Conservation (phyloP, 92 coral and sea anemone species). For the Epizoanthus scotinus region DNA sequence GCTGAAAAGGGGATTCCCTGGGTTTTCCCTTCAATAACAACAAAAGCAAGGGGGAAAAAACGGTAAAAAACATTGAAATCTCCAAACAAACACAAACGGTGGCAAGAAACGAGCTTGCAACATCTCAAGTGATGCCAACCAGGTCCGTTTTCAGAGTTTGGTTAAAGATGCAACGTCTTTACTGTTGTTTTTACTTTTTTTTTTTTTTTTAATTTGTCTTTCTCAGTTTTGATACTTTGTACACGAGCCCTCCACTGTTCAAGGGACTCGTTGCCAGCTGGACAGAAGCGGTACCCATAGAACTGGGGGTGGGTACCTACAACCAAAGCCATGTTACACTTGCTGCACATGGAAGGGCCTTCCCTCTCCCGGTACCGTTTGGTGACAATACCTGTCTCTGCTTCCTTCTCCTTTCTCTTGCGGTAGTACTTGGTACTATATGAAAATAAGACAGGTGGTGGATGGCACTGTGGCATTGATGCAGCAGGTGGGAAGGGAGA, state of each 20-base stretch:
- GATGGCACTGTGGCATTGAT: neutral
- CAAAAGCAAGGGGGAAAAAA: too few species aligned
- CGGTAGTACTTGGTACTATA: neutral
- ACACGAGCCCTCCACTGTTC: constrained; percentile 2
- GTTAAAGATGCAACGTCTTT: too few species aligned
- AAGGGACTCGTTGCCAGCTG: neutral
- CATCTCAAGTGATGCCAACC: neutral
- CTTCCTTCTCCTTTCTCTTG: neutral
- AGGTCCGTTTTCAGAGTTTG: neutral
- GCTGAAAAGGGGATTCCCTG: too few species aligned
- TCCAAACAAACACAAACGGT: too few species aligned
- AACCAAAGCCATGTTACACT: neutral
- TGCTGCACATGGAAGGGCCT: neutral
- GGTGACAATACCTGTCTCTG: neutral
- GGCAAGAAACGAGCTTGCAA: neutral
- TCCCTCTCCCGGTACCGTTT: constrained; percentile 8
- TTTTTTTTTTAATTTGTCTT: neutral
- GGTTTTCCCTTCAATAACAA: too few species aligned
- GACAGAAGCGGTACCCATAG: constrained; percentile 13
- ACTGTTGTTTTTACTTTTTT: neutral
- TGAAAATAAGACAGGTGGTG: neutral
- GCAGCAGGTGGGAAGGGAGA: neutral
- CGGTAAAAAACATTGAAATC: too few species aligned
- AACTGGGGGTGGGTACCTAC: neutral
- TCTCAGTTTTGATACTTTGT: neutral